Evolutionary conservation across 2,113 vertebrate genomes (phyloP).

Genomic region (Amblyornis subalaris): DNA sequence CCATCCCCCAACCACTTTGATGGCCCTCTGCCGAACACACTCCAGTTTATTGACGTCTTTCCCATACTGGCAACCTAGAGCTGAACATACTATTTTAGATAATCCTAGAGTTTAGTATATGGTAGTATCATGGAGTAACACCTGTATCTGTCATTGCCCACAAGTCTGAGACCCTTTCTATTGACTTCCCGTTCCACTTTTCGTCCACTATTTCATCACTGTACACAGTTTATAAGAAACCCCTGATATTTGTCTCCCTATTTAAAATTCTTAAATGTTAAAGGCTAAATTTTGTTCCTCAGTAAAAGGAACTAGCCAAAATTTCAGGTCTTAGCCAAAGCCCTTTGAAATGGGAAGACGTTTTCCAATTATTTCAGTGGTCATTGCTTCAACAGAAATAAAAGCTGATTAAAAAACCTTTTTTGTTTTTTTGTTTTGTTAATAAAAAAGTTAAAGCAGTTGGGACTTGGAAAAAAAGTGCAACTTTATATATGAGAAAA

Average conservation of each 20-base stretch:
- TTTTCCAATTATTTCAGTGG: neutral
- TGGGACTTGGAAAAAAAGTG: neutral
- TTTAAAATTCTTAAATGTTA: neutral
- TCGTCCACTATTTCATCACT: neutral
- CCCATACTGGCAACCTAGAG: neutral
- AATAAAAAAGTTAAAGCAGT: neutral
- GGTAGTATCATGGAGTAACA: neutral
- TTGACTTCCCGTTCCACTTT: neutral
- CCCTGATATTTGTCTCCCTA: neutral
- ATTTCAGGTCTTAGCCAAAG: neutral
- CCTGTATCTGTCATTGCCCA: neutral
- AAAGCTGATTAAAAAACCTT: neutral
- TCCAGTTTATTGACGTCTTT: neutral
- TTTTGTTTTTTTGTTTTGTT: neutral
- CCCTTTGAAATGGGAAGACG: neutral
- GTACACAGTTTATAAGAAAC: neutral
- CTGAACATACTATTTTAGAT: neutral
- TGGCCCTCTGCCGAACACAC: neutral
- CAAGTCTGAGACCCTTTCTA: neutral
- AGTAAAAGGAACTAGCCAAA: neutral
- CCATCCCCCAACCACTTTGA: neutral
- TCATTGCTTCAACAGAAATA: neutral
- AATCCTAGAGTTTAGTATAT: neutral
- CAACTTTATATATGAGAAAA: neutral
- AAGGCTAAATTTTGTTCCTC: neutral